Evolutionary conservation across 2,888 invertebrate species (phyloP), one percentile per base, ranked within the genome.

Genomic region (Prosopocoilus inquinatus): DNA sequence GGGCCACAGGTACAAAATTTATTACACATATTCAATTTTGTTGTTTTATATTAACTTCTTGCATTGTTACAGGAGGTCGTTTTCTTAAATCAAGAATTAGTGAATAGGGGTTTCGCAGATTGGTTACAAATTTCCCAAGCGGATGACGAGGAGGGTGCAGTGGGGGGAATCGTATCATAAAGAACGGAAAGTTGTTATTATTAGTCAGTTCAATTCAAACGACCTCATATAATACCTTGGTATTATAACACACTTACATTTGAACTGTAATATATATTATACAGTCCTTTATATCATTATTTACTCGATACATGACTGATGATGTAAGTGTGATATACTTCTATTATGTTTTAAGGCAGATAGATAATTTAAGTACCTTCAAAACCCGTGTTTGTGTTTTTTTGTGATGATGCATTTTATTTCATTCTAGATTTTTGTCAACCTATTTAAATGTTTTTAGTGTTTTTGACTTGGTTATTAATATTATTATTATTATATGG

Each of bases 31-130:
- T 38, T 38, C 5, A 7, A 4, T 38, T 38, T 11, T 11, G 7
- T 38, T 38, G 35, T 11, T 41, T 16, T 48, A 43, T 39, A n/a
- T 16, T 38, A 34, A 50, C 2, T 41, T 47, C 33, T 51, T 32
- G 41, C 68, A 64, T 67, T 55, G 57, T 82, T 84, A 56, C 84
- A 85, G 80, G 84, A 91, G 85, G 85, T 90, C 67, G 84, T 91
- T 79, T 89, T 90, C 78, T 84, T 95, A 67, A 94, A 95, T 77
- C 84, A 90, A 71, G 93, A 93, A 80, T 81, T 96, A 70, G 90
- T 93, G 67, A 88, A 89, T 67, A 85, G 88, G 75, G 91, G 92
- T 52, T 84, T 87, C 70, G 94, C 93, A 49, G 86, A 88, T 72
- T 91, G 90, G 87, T 75, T 85, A 60, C 50, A 47, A 9, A 32